These are phyloP conservation scores for Centruroides sculpturatus DNA, from an alignment of 1,140 invertebrate genomes.

Conservation along the genomic window DNA sequence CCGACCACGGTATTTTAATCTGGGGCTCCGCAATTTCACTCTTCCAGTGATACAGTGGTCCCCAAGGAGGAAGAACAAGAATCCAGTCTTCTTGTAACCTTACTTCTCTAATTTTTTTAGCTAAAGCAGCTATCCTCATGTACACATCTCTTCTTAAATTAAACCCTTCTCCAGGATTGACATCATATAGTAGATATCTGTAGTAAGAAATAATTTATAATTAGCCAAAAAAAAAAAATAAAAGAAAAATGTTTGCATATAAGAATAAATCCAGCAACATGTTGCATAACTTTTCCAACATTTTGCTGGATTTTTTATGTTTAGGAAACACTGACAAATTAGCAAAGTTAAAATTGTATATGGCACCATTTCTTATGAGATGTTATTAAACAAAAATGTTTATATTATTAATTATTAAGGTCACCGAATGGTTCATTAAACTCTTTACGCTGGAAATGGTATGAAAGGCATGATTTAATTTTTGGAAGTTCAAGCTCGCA, in stretches of 20 bases:
- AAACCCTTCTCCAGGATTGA: constrained; percentile 90
- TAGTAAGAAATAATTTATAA: constrained; percentile 14
- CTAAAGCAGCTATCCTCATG: constrained; percentile 70
- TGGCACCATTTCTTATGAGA: too few species aligned
- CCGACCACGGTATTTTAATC: constrained; percentile 50
- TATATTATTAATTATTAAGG: too few species aligned
- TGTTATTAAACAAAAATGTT: too few species aligned
- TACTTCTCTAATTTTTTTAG: constrained; percentile 43
- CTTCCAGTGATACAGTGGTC: constrained; percentile 77
- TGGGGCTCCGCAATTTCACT: constrained; percentile 36
- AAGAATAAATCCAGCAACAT: neutral
- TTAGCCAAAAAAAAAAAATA: neutral
- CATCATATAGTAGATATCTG: constrained; percentile 74
- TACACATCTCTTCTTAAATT: constrained; percentile 93
- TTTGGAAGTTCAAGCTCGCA: too few species aligned
- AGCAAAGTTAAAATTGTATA: too few species aligned
- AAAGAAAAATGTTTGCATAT: neutral
- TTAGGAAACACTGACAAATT: too few species aligned
- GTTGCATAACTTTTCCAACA: too few species aligned
- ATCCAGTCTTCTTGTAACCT: constrained; percentile 41
- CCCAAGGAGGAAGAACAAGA: constrained; percentile 73
- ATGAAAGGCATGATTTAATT: too few species aligned
- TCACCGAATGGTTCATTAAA: too few species aligned
- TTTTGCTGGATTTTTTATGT: too few species aligned
- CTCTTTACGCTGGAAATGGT: too few species aligned